A percentile compares a stretch with the other conserved stretches of the same genome.
Evolutionary conservation across 1,140 invertebrate species (phyloP).

Genomic region (Chymomyza costata): DNA sequence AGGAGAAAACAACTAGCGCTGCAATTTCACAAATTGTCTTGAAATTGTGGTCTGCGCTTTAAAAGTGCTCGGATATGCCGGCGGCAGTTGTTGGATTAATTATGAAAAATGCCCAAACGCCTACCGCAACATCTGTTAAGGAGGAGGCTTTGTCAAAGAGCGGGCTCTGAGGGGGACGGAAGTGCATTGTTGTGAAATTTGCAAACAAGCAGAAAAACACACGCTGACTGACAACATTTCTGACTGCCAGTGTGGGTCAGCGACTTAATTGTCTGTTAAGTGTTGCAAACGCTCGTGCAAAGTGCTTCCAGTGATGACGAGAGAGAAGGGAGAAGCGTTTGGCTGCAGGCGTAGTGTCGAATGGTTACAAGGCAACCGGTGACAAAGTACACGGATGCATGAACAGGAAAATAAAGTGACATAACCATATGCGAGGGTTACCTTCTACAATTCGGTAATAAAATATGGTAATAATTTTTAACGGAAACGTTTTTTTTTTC

Average conservation of each 20-base stretch:
- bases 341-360: slow-evolving; percentile 35
- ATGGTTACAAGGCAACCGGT: background rate
- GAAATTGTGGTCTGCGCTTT: slow-evolving; percentile 52
- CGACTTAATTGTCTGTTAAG: slow-evolving; percentile 71
- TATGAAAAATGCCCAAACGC: slow-evolving; percentile 53
- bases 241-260: slow-evolving; percentile 40
- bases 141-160: background rate
- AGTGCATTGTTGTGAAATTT: slow-evolving; percentile 32
- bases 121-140: background rate
- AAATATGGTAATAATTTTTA: no score
- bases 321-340: no score
- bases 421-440: no score
- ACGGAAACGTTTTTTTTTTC: no score
- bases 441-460: no score
- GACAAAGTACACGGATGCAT: background rate
- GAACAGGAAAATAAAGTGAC: background rate
- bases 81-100: slow-evolving; percentile 68
- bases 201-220: slow-evolving; percentile 8
- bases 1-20: slow-evolving; percentile 23
- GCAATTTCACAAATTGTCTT: slow-evolving; percentile 70
- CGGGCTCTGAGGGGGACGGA: background rate
- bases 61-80: slow-evolving; percentile 58
- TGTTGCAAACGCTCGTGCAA: no score
- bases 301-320: no score
- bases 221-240: background rate